Evolutionary conservation across 2,888 invertebrate species (phyloP), one percentile per base, ranked within the genome.

Genomic region (Coleophora deauratella): DNA sequence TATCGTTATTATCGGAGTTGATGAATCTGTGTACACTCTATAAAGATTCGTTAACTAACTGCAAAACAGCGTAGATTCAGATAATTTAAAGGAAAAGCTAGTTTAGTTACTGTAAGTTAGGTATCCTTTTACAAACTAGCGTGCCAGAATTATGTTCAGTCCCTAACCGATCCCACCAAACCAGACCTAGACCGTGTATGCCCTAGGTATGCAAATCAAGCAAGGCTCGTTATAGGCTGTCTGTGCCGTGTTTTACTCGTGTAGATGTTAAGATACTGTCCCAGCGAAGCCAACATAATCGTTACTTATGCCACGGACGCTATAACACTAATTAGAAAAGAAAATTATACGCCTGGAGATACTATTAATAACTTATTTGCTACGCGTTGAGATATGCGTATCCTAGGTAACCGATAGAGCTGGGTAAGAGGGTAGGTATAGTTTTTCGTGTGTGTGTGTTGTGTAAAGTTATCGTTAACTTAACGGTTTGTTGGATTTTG

Each of bases 191-290:
- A 6, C 21, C 21, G 3, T 33, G 31, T 9, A 31, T 9, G 9
- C 15, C 10, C n/a, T 4, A 27, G 12, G 11, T 31, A 38, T 38
- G 42, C 39, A 43, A 43, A 43, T 43, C 13, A 38, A 38, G 12
- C 9, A 31, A 30, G 28, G 31, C 27, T 33, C 15, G 32, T 39
- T 43, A 40, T 40, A 40, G 44, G 46, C 42, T 30, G 41, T 47
- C 47, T 47, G 37, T 51, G 38, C 41, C 48, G 52, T 62, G 61
- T 62, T 61, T 55, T 56, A 62, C 55, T 52, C 55, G 39, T 64
- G 62, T 64, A 62, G 64, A 63, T 65, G 40, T 37, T 3, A 38
- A 42, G 57, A 62, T 65, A 60, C 45, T 45, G 46, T 46, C 33
- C 35, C 35, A 43, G 21, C 36, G 27, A 39, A 42, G 46, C 30